These are phyloP conservation scores for Halocaridina rubra DNA, from an alignment of 2,888 invertebrate genomes.

Conservation along the genomic window DNA sequence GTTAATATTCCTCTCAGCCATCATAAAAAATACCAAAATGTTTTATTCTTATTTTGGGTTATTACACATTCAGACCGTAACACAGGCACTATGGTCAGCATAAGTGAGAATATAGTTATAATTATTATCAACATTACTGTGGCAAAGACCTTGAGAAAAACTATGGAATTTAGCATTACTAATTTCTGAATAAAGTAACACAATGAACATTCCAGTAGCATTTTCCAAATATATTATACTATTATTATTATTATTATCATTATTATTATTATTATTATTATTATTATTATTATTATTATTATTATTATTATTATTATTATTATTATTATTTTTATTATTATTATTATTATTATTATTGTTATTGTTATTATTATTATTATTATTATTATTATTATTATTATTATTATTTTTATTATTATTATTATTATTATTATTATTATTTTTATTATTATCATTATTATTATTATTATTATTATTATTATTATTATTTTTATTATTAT, in stretches of 20 bases:
- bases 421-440: neutral
- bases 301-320: neutral
- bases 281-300: neutral
- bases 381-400: neutral
- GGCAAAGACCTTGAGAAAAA: too few relatives aligned
- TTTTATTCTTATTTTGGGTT: too few relatives aligned
- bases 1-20: too few relatives aligned
- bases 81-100: too few relatives aligned
- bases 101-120: too few relatives aligned
- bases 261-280: neutral
- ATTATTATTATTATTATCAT: neutral
- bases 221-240: too few relatives aligned
- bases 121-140: too few relatives aligned
- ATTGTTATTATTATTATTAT: neutral
- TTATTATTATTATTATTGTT: neutral
- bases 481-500: neutral
- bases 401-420: neutral
- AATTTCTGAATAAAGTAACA: too few relatives aligned
- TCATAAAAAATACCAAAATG: too few relatives aligned
- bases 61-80: too few relatives aligned
- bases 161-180: too few relatives aligned
- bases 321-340: neutral
- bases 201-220: too few relatives aligned
- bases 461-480: neutral
- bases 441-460: neutral